Percentiles rank a stretch among this genome's conserved stretches.
phyloP scores from a whole-genome alignment of 2,113 vertebrate species.

The Dromiciops gliroides region DNA sequence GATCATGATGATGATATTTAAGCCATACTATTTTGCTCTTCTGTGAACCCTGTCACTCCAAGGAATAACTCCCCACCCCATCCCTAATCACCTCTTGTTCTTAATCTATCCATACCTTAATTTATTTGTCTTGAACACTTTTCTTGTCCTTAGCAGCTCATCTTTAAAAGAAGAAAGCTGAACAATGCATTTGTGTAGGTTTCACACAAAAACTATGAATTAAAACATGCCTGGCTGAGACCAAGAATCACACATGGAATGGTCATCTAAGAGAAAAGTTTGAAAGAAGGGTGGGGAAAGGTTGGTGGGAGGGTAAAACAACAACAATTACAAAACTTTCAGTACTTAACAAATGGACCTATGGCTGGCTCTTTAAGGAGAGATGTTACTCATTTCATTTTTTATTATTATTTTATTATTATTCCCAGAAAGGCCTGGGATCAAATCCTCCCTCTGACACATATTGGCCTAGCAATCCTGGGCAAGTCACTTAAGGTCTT shows the following conservation, averaged over 20 bases:
- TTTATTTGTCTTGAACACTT: background rate
- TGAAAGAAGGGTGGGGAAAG: background rate
- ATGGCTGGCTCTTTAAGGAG: background rate
- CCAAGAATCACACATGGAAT: background rate
- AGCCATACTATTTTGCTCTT: slow-evolving; percentile 25
- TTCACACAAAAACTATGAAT: background rate
- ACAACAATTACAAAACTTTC: background rate
- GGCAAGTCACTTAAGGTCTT: background rate
- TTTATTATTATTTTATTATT: background rate
- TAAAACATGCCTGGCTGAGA: background rate
- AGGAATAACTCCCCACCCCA: background rate
- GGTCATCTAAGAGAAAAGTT: background rate
- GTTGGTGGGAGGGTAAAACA: background rate
- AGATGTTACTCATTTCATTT: background rate
- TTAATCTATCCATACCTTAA: background rate
- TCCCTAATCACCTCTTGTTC: background rate
- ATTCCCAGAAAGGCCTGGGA: background rate
- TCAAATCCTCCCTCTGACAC: background rate
- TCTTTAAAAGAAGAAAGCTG: background rate
- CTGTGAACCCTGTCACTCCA: slow-evolving; percentile 8
- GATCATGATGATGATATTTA: background rate
- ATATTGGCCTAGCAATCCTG: background rate
- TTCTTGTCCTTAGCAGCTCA: background rate
- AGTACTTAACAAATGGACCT: background rate
- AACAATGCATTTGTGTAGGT: background rate